Conservation (phyloP, 2,888 invertebrate species). For the Corythucha ciliata region DNA sequence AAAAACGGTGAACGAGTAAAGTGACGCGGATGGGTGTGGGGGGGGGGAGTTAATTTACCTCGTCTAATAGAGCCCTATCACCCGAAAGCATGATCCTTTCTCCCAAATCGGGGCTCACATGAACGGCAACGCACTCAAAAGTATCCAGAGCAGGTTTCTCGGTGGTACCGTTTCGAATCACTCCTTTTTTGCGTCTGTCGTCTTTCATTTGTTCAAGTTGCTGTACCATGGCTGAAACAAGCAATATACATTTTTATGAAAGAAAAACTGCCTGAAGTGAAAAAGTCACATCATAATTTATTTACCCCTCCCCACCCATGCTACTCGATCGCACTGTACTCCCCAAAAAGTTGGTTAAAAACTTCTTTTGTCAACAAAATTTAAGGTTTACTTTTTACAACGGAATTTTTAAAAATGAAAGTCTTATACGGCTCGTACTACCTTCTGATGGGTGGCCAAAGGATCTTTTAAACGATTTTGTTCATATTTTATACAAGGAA, state of each 20-base stretch:
- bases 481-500: too few relatives aligned
- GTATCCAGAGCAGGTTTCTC: slow-evolving; percentile 39
- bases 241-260: slow-evolving; percentile 22
- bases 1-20: background rate
- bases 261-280: background rate
- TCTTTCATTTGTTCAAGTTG: slow-evolving; percentile 64
- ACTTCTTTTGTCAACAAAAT: too few relatives aligned
- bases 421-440: too few relatives aligned
- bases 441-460: too few relatives aligned
- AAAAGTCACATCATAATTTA: too few relatives aligned
- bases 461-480: too few relatives aligned
- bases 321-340: background rate
- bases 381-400: too few relatives aligned
- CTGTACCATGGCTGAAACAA: slow-evolving; percentile 56
- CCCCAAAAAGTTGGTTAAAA: too few relatives aligned
- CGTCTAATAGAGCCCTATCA: slow-evolving; percentile 64
- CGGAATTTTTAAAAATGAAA: too few relatives aligned
- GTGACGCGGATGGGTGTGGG: too few relatives aligned
- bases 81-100: slow-evolving; percentile 75
- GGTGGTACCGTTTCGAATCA: slow-evolving; percentile 32
- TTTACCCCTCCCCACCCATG: background rate
- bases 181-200: slow-evolving; percentile 44
- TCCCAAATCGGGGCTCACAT: slow-evolving; percentile 70
- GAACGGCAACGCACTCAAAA: slow-evolving; percentile 70
- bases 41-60: slow-evolving; percentile 43